phyloP scores from a whole-genome alignment of 2,888 invertebrate genomes.

The Lottia gigantea region DNA sequence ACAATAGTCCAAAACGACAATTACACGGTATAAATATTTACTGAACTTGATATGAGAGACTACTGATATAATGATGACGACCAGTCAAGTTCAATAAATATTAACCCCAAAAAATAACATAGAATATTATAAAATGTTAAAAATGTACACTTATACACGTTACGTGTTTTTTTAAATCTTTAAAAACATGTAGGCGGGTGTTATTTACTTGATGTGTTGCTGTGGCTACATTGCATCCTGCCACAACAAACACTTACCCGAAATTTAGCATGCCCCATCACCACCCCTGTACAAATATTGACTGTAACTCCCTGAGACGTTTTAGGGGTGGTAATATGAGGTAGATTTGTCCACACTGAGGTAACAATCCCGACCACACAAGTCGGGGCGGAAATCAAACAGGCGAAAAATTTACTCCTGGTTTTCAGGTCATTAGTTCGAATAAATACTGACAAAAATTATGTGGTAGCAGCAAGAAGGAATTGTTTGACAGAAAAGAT shows the following conservation, averaged over 20 bases:
- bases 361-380: slow-evolving; percentile 4
- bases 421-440: slow-evolving; percentile 3
- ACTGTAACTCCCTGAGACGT: slow-evolving; percentile 9
- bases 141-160: neutral
- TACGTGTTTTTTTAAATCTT: neutral
- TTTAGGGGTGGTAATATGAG: slow-evolving; percentile 7
- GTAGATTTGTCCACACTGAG: slow-evolving; percentile 7
- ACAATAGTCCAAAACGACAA: no score
- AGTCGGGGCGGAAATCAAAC: slow-evolving; percentile 9
- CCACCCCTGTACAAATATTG: slow-evolving; percentile 2
- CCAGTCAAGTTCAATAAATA: slow-evolving; percentile 2
- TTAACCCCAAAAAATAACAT: neutral
- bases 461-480: neutral
- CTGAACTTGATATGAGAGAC: no score
- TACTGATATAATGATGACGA: neutral
- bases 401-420: neutral
- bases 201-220: neutral
- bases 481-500: slow-evolving; percentile 5
- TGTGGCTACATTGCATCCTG: neutral
- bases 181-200: slow-evolving; percentile 2
- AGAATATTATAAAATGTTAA: neutral
- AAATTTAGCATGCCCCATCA: slow-evolving; percentile 10
- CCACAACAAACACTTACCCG: slow-evolving; percentile 6
- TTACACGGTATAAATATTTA: no score
- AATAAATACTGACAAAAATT: slow-evolving; percentile 8